Base-by-base conservation (phyloP, 2,113 vertebrate genomes). In the Sebastes fasciatus region DNA sequence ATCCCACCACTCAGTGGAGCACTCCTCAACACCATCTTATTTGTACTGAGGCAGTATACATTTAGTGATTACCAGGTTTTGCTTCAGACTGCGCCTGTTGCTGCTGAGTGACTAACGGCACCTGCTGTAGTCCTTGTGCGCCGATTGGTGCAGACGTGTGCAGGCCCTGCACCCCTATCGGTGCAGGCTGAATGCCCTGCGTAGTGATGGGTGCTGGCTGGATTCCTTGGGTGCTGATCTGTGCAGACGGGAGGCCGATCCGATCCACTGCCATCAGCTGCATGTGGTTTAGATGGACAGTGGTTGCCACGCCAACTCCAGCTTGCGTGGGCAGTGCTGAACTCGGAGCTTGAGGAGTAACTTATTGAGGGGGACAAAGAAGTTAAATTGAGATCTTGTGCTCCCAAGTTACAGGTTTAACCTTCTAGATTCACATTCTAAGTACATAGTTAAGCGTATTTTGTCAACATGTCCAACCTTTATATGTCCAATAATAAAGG, bases 181-280 rank as follows among this genome's bases (percentile, higher is more conserved):
- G 96, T 0, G 97, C 94, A 0, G 97, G 96, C 74, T 99, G 98
- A 54, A 99, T 97, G 43, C 98, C 96, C 90, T 99, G 98, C 0
- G 97, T 94, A 0, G 96, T 82, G 16, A 99, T 97, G 3, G 98
- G 95, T 0, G 97, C 93, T 0, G 97, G 96, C 91, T 99, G 98
- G 75, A 99, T 97, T 1, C 98, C 98, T 70, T 99, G 98, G 0
- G 97, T 96, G 16, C 96, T 93, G 94, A 99, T 97, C 34, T 98
- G 97, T 0, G 97, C 96, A 0, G 98, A 97, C 45, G 97, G 97
- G 69, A 98, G 97, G 42, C 97, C 97, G 57, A 99, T 97, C 76
- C 98, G 97, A 40, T 99, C 98, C 1, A 99, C 97, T 0, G 98
- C 96, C 97, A 99, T 99, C 91, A 99, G 92, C 94, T 99, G 98